These are phyloP conservation scores for Stenolophus ochropezus DNA, from an alignment of 2,888 invertebrate genomes.

Conservation along the genomic window DNA sequence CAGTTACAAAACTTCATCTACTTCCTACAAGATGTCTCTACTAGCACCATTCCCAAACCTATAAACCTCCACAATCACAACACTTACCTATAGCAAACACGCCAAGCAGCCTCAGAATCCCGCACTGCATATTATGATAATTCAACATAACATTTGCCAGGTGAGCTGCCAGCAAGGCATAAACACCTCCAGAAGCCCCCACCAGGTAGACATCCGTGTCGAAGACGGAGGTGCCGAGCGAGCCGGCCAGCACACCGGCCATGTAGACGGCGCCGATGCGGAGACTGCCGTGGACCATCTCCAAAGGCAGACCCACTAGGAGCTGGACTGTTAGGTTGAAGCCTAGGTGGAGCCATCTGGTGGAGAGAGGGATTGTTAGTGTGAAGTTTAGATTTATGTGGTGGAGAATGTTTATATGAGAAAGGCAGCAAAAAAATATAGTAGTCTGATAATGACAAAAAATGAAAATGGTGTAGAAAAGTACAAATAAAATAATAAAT, in stretches of 20 bases:
- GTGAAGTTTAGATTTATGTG: too few relatives aligned
- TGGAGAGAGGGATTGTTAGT: too few relatives aligned
- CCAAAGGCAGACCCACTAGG: constrained; percentile 93
- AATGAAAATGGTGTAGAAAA: too few relatives aligned
- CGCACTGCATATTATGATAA: constrained; percentile 96
- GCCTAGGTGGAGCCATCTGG: constrained; percentile 93
- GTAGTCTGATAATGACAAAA: too few relatives aligned
- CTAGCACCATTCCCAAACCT: too few relatives aligned
- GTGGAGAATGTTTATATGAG: too few relatives aligned
- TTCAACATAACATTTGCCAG: constrained; percentile 96
- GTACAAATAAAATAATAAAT: too few relatives aligned
- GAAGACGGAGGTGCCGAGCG: constrained; percentile 91
- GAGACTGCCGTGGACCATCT: constrained; percentile 96
- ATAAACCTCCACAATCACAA: neutral
- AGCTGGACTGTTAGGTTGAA: constrained; percentile 96
- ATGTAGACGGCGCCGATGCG: constrained; percentile 92
- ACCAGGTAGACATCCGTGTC: constrained; percentile 96
- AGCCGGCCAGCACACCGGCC: constrained; percentile 93
- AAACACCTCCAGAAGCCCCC: constrained; percentile 98
- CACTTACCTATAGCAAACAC: constrained; percentile 91
- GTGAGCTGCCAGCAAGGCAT: constrained; percentile 96
- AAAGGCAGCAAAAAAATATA: too few relatives aligned
- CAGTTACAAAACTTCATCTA: too few relatives aligned
- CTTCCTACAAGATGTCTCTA: too few relatives aligned
- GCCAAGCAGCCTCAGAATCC: constrained; percentile 90